Percentiles rank a stretch among this genome's conserved stretches.
Evolutionary conservation across 2,888 invertebrate genomes (phyloP).

Genomic region (Liopterus haemorrhoidalis): DNA sequence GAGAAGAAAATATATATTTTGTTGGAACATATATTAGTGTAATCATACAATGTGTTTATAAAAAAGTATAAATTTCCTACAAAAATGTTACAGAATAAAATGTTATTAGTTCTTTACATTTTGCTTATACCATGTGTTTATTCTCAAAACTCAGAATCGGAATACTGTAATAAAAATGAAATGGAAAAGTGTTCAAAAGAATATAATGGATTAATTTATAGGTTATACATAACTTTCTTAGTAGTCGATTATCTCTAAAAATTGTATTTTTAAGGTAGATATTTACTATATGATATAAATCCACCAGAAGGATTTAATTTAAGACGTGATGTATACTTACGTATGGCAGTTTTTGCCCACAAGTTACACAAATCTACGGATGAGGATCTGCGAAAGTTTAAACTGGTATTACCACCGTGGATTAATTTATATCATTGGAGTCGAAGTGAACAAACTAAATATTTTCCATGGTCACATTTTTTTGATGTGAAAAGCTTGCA

Average conservation of each 20-base stretch:
- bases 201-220: background rate
- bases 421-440: conserved; percentile 85
- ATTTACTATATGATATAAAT: conserved; percentile 89
- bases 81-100: too few relatives aligned
- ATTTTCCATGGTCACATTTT: conserved; percentile 74
- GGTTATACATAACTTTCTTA: background rate
- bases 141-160: too few relatives aligned
- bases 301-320: conserved; percentile 95
- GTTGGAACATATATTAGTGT: too few relatives aligned
- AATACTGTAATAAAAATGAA: conserved; percentile 14
- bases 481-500: conserved; percentile 78
- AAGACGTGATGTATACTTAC: conserved; percentile 90
- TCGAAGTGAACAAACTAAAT: conserved; percentile 51
- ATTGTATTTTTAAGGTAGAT: conserved; percentile 50
- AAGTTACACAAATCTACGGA: conserved; percentile 52
- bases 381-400: conserved; percentile 49
- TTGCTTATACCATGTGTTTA: too few relatives aligned
- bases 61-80: too few relatives aligned
- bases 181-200: conserved; percentile 4
- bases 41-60: too few relatives aligned
- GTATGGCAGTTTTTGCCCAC: conserved; percentile 78
- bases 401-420: conserved; percentile 89
- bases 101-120: too few relatives aligned
- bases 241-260: background rate
- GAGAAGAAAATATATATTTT: too few relatives aligned